These are phyloP conservation scores for Kryphioiulus occultus DNA, from an alignment of 2,888 invertebrate genomes.

Conservation along the genomic window DNA sequence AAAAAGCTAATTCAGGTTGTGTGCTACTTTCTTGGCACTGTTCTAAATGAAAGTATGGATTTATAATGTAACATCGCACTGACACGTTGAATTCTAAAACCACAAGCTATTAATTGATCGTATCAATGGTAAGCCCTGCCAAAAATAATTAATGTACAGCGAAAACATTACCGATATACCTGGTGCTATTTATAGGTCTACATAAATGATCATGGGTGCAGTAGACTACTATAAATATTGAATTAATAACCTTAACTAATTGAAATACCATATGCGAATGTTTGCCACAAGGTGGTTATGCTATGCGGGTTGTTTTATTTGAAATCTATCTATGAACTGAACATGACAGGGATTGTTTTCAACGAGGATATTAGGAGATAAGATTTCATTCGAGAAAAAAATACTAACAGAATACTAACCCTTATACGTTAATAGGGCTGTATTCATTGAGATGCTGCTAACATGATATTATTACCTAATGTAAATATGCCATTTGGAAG, in stretches of 20 bases:
- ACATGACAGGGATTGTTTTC: not conserved
- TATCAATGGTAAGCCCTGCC: not conserved
- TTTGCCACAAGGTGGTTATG: not conserved
- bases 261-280: not conserved
- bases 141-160: not conserved
- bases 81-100: not conserved
- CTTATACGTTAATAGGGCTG: not conserved
- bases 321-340: not conserved
- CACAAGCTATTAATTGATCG: not conserved
- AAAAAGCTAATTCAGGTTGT: not conserved
- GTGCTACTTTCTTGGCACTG: not conserved
- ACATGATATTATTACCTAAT: constrained; percentile 18
- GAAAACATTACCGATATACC: not conserved
- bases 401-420: constrained; percentile 10
- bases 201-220: not conserved
- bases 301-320: not conserved
- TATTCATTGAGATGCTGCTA: not conserved
- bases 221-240: not conserved
- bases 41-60: not conserved
- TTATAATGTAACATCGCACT: not conserved
- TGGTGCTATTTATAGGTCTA: not conserved
- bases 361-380: not conserved
- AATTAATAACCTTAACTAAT: not conserved
- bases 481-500: constrained; percentile 31
- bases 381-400: not conserved